Percentiles rank a stretch among this genome's conserved stretches.
These are phyloP conservation scores for Diabrotica undecimpunctata DNA, from an alignment of 1,140 invertebrate genomes.

Conservation along the genomic window DNA sequence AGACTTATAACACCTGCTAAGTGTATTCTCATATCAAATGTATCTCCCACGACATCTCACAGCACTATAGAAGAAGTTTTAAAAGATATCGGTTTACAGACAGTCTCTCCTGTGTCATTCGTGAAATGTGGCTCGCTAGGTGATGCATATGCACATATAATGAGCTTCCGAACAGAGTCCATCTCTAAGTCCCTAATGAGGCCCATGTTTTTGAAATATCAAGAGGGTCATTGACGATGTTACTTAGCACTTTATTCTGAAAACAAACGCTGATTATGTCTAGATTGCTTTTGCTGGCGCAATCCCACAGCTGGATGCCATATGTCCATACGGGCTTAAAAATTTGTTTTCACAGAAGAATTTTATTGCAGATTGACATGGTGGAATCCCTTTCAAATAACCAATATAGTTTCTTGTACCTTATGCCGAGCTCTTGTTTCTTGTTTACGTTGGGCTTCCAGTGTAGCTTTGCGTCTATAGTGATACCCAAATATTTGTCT, in stretches of 20 bases:
- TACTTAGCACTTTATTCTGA: constrained; percentile 37
- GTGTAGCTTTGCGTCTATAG: neutral
- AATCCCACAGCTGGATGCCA: constrained; percentile 35
- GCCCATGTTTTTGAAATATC: constrained; percentile 24
- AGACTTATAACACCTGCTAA: too few relatives aligned
- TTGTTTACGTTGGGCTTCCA: constrained; percentile 9
- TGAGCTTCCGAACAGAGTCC: constrained; percentile 4
- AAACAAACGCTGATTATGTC: constrained; percentile 32
- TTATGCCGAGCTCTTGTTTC: constrained; percentile 7
- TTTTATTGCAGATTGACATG: constrained; percentile 33
- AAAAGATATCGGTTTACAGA: too few relatives aligned
- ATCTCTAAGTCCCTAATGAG: constrained; percentile 22
- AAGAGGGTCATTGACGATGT: constrained; percentile 26
- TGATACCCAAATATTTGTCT: constrained; percentile 22
- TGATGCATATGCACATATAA: too few relatives aligned
- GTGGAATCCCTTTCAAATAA: too few relatives aligned
- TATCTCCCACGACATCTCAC: too few relatives aligned
- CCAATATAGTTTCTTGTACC: constrained; percentile 17
- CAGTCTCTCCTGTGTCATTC: too few relatives aligned
- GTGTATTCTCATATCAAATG: too few relatives aligned
- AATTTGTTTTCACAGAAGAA: constrained; percentile 37
- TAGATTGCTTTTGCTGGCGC: constrained; percentile 27
- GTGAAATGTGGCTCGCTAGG: too few relatives aligned
- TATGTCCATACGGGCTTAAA: constrained; percentile 38
- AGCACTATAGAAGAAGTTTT: too few relatives aligned